These are phyloP conservation scores for Protobothrops mucrosquamatus DNA, from an alignment of 2,113 vertebrate species.

Conservation along the genomic window DNA sequence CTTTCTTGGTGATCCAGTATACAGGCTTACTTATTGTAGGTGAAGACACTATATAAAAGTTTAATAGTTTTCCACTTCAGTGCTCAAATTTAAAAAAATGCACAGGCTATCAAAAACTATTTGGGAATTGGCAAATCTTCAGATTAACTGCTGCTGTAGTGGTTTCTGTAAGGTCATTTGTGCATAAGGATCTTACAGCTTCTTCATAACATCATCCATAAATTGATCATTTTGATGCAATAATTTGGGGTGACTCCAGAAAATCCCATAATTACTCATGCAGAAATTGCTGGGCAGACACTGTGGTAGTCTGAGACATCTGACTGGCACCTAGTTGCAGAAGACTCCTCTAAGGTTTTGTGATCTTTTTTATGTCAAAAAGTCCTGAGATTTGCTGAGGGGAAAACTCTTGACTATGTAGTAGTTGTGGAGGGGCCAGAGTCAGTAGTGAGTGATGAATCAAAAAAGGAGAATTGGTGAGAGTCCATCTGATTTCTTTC, in stretches of 20 bases:
- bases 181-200: neutral
- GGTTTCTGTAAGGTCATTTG: neutral
- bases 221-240: neutral
- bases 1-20: conserved; percentile 32
- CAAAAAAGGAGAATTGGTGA: neutral
- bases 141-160: neutral
- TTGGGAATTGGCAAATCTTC: neutral
- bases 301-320: neutral
- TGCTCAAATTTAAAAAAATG: neutral
- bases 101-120: neutral
- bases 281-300: neutral
- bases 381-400: neutral
- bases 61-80: neutral
- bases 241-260: neutral
- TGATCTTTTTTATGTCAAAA: neutral
- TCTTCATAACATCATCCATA: neutral
- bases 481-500: neutral
- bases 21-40: neutral
- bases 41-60: neutral
- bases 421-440: neutral
- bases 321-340: neutral
- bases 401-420: neutral
- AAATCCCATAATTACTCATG: neutral
- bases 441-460: neutral
- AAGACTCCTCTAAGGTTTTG: neutral